These are phyloP conservation scores for Plectropomus leopardus DNA, from an alignment of 2,113 vertebrate genomes.

Conservation along the genomic window DNA sequence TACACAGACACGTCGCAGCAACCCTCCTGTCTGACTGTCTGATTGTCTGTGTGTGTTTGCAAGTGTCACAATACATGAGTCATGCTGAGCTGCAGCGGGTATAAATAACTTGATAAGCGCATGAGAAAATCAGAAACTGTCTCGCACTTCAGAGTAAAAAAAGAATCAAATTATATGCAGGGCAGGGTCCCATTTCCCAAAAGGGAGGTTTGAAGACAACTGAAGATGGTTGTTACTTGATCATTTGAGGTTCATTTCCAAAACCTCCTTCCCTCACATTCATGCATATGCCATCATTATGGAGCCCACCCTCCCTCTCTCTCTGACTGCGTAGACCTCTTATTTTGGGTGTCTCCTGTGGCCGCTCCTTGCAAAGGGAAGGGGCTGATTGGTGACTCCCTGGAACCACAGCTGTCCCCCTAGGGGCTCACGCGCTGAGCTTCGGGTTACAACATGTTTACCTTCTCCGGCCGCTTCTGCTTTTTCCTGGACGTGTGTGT, in stretches of 20 bases:
- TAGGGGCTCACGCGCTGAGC: constrained; percentile 68
- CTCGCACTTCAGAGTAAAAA: constrained; percentile 22
- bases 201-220: constrained; percentile 26
- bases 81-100: constrained; percentile 34
- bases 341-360: constrained; percentile 77
- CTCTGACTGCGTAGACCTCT: constrained; percentile 55
- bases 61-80: constrained; percentile 66
- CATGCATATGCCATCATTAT: constrained; percentile 49
- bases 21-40: constrained; percentile 57
- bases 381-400: constrained; percentile 80
- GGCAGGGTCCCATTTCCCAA: neutral
- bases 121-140: constrained; percentile 58
- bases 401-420: constrained; percentile 82
- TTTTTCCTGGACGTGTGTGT: constrained; percentile 61
- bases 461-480: constrained; percentile 79
- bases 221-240: constrained; percentile 43
- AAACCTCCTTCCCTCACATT: constrained; percentile 21
- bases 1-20: constrained; percentile 11
- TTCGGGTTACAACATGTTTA: constrained; percentile 84
- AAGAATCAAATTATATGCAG: neutral
- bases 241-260: constrained; percentile 52
- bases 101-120: constrained; percentile 68
- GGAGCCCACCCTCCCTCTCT: neutral
- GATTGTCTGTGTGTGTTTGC: constrained; percentile 41
- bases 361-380: constrained; percentile 42